A percentile compares a stretch with the other conserved stretches of the same genome.
Conservation (phyloP, 1,140 invertebrate genomes). For the Calephelis virginiensis region DNA sequence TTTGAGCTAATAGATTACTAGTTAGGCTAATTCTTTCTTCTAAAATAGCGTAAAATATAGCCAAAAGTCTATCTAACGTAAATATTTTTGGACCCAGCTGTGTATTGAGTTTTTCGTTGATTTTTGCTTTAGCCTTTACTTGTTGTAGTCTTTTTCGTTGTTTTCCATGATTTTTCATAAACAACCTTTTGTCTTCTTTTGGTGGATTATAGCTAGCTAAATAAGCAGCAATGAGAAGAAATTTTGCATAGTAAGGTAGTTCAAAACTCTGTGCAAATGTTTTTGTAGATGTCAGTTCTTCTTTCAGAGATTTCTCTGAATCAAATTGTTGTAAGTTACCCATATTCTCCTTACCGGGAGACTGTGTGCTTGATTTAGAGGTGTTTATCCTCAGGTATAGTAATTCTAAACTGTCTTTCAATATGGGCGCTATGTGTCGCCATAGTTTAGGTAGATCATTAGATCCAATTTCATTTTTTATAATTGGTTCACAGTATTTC, state of each 20-base stretch:
- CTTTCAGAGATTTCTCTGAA: slow-evolving; percentile 62
- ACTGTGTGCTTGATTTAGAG: slow-evolving; percentile 39
- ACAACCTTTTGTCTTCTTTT: slow-evolving; percentile 90
- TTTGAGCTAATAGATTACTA: slow-evolving; percentile 88
- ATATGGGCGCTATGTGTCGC: slow-evolving; percentile 86
- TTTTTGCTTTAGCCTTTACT: slow-evolving; percentile 79
- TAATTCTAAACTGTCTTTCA: slow-evolving; percentile 86
- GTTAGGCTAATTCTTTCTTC: slow-evolving; percentile 91
- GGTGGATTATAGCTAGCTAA: slow-evolving; percentile 94
- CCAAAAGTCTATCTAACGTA: slow-evolving; percentile 89
- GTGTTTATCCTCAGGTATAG: slow-evolving; percentile 86
- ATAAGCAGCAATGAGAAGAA: slow-evolving; percentile 92
- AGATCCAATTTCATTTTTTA: slow-evolving; percentile 70
- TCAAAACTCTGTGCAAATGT: slow-evolving; percentile 86
- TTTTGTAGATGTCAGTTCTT: slow-evolving; percentile 74
- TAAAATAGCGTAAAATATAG: slow-evolving; percentile 95
- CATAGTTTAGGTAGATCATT: slow-evolving; percentile 85
- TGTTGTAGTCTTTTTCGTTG: slow-evolving; percentile 80
- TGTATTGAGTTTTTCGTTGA: slow-evolving; percentile 79
- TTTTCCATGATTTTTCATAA: slow-evolving; percentile 86
- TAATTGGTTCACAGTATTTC: slow-evolving; percentile 87
- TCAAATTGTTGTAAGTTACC: slow-evolving; percentile 39
- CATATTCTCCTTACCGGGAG: slow-evolving; percentile 54
- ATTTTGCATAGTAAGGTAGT: slow-evolving; percentile 93
- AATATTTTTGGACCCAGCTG: slow-evolving; percentile 89